These are phyloP conservation scores for Scylla paramamosain DNA, from an alignment of 1,140 invertebrate genomes.

Conservation along the genomic window DNA sequence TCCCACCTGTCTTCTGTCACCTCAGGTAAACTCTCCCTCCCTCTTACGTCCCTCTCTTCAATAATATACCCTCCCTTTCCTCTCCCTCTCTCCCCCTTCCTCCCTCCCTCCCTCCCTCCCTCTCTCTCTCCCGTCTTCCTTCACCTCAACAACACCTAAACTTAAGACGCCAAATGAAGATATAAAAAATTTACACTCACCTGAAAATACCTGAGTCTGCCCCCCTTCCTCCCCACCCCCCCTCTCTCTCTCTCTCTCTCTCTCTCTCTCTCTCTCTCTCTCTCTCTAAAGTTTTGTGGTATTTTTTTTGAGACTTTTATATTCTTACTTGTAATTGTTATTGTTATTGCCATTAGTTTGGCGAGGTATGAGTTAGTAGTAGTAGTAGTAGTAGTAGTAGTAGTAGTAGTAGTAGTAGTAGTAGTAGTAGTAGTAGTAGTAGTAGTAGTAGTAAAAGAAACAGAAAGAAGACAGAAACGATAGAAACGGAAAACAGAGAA, in stretches of 20 bases:
- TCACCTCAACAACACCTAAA: neutral
- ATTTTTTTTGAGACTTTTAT: no score
- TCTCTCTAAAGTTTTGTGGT: neutral
- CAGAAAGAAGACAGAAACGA: neutral
- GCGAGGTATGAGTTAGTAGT: neutral
- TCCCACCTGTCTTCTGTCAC: no score
- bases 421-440: constrained; percentile 22
- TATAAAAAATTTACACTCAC: neutral
- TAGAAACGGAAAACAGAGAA: no score
- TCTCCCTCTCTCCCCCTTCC: neutral
- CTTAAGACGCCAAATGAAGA: neutral
- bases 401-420: constrained; percentile 15
- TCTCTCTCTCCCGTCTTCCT: neutral
- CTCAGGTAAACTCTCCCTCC: no score
- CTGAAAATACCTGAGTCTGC: neutral
- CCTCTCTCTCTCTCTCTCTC: no score
- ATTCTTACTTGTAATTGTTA: neutral
- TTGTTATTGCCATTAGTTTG: neutral
- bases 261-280: no score
- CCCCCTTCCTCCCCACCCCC: no score
- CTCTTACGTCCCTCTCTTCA: no score
- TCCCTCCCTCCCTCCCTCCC: neutral
- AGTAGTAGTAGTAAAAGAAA: neutral
- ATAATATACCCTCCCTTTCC: neutral
- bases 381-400: constrained; percentile 23